Evolutionary conservation across 2,888 invertebrate genomes (phyloP).

Genomic region (Merodon equestris): DNA sequence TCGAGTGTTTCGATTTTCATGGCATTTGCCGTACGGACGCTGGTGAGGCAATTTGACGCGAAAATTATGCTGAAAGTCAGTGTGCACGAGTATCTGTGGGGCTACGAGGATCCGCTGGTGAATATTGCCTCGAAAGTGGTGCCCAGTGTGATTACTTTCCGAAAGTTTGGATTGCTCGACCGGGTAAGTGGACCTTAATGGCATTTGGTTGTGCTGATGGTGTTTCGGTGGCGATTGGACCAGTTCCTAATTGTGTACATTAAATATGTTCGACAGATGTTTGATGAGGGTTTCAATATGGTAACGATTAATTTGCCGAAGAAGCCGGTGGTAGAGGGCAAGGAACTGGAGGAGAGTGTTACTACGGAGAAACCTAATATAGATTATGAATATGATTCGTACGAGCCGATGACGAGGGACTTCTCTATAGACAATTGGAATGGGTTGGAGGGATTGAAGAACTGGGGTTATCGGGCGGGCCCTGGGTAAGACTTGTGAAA

Average conservation of each 20-base stretch:
- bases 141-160: constrained; percentile 89
- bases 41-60: constrained; percentile 81
- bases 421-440: constrained; percentile 84
- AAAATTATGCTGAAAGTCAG: constrained; percentile 82
- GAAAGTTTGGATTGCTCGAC: constrained; percentile 89
- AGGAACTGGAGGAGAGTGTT: constrained; percentile 71
- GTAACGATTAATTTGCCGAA: constrained; percentile 80
- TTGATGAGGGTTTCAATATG: constrained; percentile 82
- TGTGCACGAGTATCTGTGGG: constrained; percentile 88
- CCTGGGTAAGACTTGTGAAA: constrained; percentile 72
- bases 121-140: constrained; percentile 84
- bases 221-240: constrained; percentile 5
- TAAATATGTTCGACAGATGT: constrained; percentile 79
- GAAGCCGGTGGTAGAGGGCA: too few relatives aligned
- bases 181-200: constrained; percentile 81
- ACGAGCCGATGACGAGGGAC: constrained; percentile 72
- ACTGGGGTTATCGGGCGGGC: constrained; percentile 82
- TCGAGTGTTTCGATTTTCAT: constrained; percentile 77
- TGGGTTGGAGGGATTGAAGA: constrained; percentile 82
- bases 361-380: constrained; percentile 72
- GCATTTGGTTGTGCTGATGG: constrained; percentile 22
- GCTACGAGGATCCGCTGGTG: constrained; percentile 88
- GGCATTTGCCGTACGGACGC: constrained; percentile 82
- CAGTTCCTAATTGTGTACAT: constrained; percentile 50
- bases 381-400: constrained; percentile 77